Evolutionary conservation across 1,140 invertebrate genomes (phyloP).

Genomic region (Drosophila leontia): DNA sequence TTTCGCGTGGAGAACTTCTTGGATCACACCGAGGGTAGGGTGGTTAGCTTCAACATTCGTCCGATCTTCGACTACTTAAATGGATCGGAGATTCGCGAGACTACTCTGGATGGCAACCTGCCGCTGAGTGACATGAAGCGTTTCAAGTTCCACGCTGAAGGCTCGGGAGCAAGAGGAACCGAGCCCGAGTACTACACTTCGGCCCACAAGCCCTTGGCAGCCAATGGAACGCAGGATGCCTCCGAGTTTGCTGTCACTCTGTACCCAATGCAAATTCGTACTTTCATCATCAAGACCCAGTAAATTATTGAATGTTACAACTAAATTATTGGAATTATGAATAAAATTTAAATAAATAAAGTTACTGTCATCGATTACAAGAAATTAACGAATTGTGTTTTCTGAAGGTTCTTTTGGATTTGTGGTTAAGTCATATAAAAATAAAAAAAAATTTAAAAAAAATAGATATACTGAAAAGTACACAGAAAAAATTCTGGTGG

Average conservation of each 20-base stretch:
- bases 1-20: constrained; percentile 95
- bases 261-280: constrained; percentile 77
- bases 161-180: constrained; percentile 29
- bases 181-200: constrained; percentile 34
- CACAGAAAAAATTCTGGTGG: too few species aligned
- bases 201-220: constrained; percentile 33
- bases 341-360: not conserved
- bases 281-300: constrained; percentile 58
- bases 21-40: constrained; percentile 91
- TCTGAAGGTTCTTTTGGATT: not conserved
- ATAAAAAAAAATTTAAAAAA: too few species aligned
- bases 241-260: constrained; percentile 64
- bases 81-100: constrained; percentile 66
- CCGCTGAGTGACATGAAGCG: constrained; percentile 62
- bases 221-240: constrained; percentile 41
- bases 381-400: not conserved
- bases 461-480: too few species aligned
- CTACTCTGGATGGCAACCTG: constrained; percentile 74
- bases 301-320: not conserved
- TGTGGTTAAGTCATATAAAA: too few species aligned
- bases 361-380: not conserved
- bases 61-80: constrained; percentile 58
- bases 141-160: constrained; percentile 71
- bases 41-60: constrained; percentile 68
- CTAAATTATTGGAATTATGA: not conserved